A percentile compares a stretch with the other conserved stretches of the same genome.
These are phyloP conservation scores for Dissostichus mawsoni DNA, from an alignment of 2,113 vertebrate genomes.

Conservation along the genomic window DNA sequence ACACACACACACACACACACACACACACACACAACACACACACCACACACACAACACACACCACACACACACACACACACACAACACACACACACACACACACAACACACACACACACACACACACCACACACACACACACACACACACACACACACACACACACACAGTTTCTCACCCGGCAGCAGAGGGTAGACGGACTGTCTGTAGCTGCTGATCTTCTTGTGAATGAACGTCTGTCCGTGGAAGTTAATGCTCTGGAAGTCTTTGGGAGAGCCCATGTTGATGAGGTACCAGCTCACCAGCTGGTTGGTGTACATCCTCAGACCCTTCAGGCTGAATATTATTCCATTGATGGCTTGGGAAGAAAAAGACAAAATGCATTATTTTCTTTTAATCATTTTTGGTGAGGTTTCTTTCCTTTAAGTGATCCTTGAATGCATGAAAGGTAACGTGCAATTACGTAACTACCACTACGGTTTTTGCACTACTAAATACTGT, in stretches of 20 bases:
- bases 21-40: too few relatives aligned
- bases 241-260: slow-evolving; percentile 93
- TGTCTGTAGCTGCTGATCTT: slow-evolving; percentile 85
- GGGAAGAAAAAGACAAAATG: slow-evolving; percentile 4
- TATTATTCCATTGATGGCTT: slow-evolving; percentile 95
- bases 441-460: too few relatives aligned
- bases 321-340: slow-evolving; percentile 90
- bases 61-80: too few relatives aligned
- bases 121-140: too few relatives aligned
- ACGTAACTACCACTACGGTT: too few relatives aligned
- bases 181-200: slow-evolving; percentile 89
- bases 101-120: too few relatives aligned
- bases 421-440: background rate
- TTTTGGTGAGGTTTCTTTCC: background rate
- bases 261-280: slow-evolving; percentile 91
- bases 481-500: too few relatives aligned
- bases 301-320: slow-evolving; percentile 91
- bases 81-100: too few relatives aligned
- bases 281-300: slow-evolving; percentile 92
- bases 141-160: background rate
- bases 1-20: too few relatives aligned
- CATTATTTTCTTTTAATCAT: background rate
- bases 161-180: slow-evolving; percentile 81
- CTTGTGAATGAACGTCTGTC: slow-evolving; percentile 92
- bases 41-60: too few relatives aligned